Percentiles rank a stretch among this genome's conserved stretches.
Evolutionary conservation across 35 echinoderm and acorn worm species (phyloP).

Genomic region (Heliocidaris tuberculata): DNA sequence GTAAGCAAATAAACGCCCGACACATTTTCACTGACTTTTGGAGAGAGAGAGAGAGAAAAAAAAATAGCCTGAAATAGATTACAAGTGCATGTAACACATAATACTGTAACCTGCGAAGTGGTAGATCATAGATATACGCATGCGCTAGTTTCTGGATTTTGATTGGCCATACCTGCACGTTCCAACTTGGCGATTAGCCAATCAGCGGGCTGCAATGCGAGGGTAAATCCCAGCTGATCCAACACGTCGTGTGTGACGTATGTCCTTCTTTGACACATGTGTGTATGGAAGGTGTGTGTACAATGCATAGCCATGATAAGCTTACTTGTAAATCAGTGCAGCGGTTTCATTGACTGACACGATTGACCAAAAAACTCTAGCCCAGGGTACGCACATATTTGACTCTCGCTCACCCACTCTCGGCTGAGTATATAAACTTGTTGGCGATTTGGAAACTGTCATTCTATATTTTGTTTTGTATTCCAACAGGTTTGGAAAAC

Average conservation of each 20-base stretch:
- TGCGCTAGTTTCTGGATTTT: neutral
- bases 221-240: neutral
- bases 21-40: neutral
- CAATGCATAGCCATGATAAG: neutral
- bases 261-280: neutral
- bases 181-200: neutral
- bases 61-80: too few species aligned
- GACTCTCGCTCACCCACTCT: neutral
- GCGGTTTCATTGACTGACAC: neutral
- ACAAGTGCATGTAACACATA: too few species aligned
- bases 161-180: neutral
- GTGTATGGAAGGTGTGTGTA: neutral
- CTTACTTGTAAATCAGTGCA: neutral
- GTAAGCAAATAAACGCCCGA: neutral
- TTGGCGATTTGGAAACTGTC: neutral
- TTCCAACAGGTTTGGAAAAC: neutral
- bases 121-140: neutral
- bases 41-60: neutral
- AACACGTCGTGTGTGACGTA: neutral
- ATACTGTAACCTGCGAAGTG: neutral
- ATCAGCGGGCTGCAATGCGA: neutral
- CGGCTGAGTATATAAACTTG: neutral
- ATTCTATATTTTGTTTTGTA: neutral
- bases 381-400: neutral
- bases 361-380: neutral